These are phyloP conservation scores for Amphilophus citrinellus DNA, from an alignment of 2,113 vertebrate species.

Conservation along the genomic window DNA sequence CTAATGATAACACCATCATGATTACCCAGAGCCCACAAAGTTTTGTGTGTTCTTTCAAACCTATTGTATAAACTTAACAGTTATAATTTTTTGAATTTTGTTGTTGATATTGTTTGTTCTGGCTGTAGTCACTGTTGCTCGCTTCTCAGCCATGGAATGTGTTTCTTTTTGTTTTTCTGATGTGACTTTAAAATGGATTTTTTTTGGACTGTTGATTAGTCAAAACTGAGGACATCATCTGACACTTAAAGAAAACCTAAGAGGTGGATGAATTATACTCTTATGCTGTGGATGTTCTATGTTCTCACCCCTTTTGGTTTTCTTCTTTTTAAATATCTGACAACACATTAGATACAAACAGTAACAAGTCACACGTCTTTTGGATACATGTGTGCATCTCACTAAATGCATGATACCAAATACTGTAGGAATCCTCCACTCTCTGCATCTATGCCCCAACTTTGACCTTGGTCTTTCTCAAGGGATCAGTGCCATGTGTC, in stretches of 20 bases:
- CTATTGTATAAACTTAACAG: background rate
- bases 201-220: background rate
- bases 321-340: background rate
- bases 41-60: too few relatives aligned
- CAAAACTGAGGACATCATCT: too few relatives aligned
- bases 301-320: background rate
- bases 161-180: background rate
- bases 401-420: conserved; percentile 60
- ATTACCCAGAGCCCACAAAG: background rate
- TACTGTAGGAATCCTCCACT: conserved; percentile 35
- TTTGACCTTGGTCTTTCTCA: conserved; percentile 74
- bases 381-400: conserved; percentile 10
- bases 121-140: background rate
- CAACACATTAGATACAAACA: background rate
- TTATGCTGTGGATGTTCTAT: background rate
- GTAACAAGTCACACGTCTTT: background rate
- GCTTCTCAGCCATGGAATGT: background rate
- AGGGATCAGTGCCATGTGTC: conserved; percentile 75
- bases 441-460: conserved; percentile 53
- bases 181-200: background rate
- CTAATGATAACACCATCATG: background rate
- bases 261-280: background rate
- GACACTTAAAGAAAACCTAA: background rate
- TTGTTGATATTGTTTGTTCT: background rate
- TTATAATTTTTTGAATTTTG: background rate